Evolutionary conservation across 2,888 invertebrate genomes (phyloP).

Genomic region (Cephus spinipes): DNA sequence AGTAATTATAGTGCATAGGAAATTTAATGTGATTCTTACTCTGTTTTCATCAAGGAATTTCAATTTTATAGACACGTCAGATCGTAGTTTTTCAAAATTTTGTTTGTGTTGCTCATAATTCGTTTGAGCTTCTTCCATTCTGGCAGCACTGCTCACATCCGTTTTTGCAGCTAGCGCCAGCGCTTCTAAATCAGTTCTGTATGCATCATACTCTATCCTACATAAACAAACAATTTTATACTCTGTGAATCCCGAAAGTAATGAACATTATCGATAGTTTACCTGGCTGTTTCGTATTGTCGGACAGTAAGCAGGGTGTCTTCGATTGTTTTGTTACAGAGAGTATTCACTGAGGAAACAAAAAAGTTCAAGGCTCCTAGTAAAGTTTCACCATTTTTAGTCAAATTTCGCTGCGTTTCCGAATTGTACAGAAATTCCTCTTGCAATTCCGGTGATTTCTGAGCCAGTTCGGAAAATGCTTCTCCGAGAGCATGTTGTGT

Average conservation of each 20-base stretch:
- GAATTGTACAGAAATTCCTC: slow-evolving; percentile 96
- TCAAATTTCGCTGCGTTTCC: slow-evolving; percentile 93
- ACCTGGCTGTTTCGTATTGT: slow-evolving; percentile 83
- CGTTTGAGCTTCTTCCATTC: slow-evolving; percentile 83
- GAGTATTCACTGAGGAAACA: slow-evolving; percentile 93
- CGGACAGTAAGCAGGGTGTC: slow-evolving; percentile 87
- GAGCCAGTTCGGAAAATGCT: slow-evolving; percentile 93
- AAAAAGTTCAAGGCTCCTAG: slow-evolving; percentile 96
- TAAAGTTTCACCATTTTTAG: slow-evolving; percentile 93
- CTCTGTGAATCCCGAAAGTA: slow-evolving; percentile 9
- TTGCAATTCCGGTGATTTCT: slow-evolving; percentile 95
- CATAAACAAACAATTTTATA: slow-evolving; percentile 30
- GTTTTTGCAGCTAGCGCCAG: slow-evolving; percentile 75
- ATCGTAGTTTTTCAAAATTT: slow-evolving; percentile 91
- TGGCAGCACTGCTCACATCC: slow-evolving; percentile 71
- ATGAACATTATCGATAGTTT: slow-evolving; percentile 48
- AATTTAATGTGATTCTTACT: slow-evolving; percentile 69
- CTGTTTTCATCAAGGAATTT: slow-evolving; percentile 97
- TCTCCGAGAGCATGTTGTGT: slow-evolving; percentile 92
- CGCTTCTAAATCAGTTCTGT: slow-evolving; percentile 92
- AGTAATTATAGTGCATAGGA: slow-evolving; percentile 1
- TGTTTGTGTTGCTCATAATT: slow-evolving; percentile 88
- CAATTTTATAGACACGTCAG: slow-evolving; percentile 95
- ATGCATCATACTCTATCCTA: slow-evolving; percentile 97
- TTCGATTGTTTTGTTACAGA: slow-evolving; percentile 98